Conservation (phyloP, 2,113 vertebrate species). For the Rhinoptilus africanus region DNA sequence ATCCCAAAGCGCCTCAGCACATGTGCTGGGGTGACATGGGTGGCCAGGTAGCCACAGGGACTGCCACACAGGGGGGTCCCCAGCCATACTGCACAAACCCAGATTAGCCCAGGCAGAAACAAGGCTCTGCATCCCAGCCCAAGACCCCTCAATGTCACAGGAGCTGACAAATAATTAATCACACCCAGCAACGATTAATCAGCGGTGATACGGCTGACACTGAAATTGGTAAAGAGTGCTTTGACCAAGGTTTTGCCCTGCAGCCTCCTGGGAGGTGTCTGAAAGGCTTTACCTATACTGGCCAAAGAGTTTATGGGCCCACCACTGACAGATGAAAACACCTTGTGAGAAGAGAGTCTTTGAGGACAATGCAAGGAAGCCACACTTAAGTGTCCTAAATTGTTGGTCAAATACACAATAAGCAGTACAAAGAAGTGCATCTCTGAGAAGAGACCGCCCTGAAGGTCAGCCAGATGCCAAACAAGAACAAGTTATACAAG, state of each 20-base stretch:
- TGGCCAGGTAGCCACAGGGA: too few relatives aligned
- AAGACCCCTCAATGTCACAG: not conserved
- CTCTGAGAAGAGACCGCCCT: not conserved
- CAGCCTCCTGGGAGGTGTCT: not conserved
- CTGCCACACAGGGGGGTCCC: not conserved
- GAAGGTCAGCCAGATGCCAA: not conserved
- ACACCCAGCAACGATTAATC: not conserved
- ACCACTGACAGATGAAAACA: not conserved
- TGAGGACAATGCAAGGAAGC: not conserved
- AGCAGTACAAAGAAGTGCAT: not conserved
- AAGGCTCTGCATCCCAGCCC: not conserved
- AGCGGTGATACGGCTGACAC: not conserved
- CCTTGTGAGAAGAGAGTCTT: not conserved
- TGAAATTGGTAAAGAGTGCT: not conserved
- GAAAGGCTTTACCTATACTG: not conserved
- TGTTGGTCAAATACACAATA: not conserved
- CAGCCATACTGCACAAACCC: not conserved
- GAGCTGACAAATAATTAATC: not conserved
- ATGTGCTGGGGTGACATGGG: rapidly evolving
- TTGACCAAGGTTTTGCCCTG: not conserved
- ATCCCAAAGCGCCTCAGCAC: not conserved
- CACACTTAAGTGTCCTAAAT: too few relatives aligned
- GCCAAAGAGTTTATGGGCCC: not conserved
- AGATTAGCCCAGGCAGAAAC: rapidly evolving
- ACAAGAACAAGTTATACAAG: not conserved